Evolutionary conservation across 2,888 invertebrate species (phyloP).

Genomic region (Dascillus cervinus): DNA sequence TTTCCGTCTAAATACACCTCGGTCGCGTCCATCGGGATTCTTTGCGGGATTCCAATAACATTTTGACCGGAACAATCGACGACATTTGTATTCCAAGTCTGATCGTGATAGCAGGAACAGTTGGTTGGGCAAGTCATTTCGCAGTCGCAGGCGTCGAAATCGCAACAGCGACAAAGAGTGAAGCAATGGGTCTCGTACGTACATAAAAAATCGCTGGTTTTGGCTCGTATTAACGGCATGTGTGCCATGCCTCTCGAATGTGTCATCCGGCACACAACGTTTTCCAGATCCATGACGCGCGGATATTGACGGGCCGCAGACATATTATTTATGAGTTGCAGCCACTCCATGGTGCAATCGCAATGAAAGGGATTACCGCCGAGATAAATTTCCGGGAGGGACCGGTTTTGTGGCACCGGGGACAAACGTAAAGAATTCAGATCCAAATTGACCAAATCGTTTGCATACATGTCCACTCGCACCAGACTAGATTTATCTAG

Average conservation of each 20-base stretch:
- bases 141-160: slow-evolving; percentile 93
- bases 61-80: slow-evolving; percentile 83
- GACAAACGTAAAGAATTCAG: slow-evolving; percentile 71
- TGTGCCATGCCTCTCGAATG: slow-evolving; percentile 75
- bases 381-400: slow-evolving; percentile 81
- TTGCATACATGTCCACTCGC: slow-evolving; percentile 85
- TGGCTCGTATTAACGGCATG: slow-evolving; percentile 67
- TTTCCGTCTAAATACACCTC: slow-evolving; percentile 90
- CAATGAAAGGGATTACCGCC: slow-evolving; percentile 92
- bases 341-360: slow-evolving; percentile 94
- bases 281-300: slow-evolving; percentile 79
- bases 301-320: slow-evolving; percentile 77
- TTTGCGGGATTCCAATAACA: slow-evolving; percentile 69
- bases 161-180: slow-evolving; percentile 91
- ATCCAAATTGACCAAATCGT: slow-evolving; percentile 75
- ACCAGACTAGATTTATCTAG: slow-evolving; percentile 76
- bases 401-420: slow-evolving; percentile 63
- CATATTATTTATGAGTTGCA: slow-evolving; percentile 82
- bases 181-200: slow-evolving; percentile 91
- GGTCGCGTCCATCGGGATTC: slow-evolving; percentile 91
- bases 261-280: slow-evolving; percentile 81
- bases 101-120: slow-evolving; percentile 92
- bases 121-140: slow-evolving; percentile 93
- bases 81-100: slow-evolving; percentile 86
- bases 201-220: slow-evolving; percentile 81